Conservation (phyloP, 1,140 invertebrate species). For the Sarcophaga bullata region DNA sequence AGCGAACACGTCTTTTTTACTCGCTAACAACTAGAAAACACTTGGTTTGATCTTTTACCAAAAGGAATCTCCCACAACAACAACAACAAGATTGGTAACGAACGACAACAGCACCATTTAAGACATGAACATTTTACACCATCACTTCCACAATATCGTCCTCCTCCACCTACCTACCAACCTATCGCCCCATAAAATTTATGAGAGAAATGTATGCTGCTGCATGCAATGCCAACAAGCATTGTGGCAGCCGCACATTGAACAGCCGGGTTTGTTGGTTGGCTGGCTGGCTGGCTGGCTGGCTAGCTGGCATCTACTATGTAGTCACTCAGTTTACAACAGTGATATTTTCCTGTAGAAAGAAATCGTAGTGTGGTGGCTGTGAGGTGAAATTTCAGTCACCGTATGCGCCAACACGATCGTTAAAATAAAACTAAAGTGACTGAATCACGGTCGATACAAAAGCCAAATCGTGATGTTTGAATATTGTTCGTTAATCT, state of each 20-base stretch:
- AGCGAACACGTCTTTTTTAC: neutral
- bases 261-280: too few species aligned
- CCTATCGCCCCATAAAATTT: neutral
- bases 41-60: slow-evolving; percentile 9
- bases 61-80: slow-evolving; percentile 13
- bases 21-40: slow-evolving; percentile 1
- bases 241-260: too few species aligned
- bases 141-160: slow-evolving; percentile 13
- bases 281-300: neutral
- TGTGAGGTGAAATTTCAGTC: slow-evolving; percentile 36
- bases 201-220: neutral
- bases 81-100: neutral
- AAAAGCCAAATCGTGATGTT: slow-evolving; percentile 35
- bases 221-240: neutral
- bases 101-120: slow-evolving; percentile 24
- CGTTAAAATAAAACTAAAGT: slow-evolving; percentile 32
- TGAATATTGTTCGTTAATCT: slow-evolving; percentile 2
- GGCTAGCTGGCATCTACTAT: neutral
- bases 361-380: slow-evolving; percentile 5
- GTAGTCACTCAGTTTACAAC: neutral
- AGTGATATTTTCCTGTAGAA: neutral
- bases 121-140: slow-evolving; percentile 33
- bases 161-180: slow-evolving; percentile 5
- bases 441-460: slow-evolving; percentile 37
- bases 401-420: slow-evolving; percentile 34